Evolutionary conservation across 2,888 invertebrate species (phyloP).

Genomic region (Steinernema hermaphroditum): DNA sequence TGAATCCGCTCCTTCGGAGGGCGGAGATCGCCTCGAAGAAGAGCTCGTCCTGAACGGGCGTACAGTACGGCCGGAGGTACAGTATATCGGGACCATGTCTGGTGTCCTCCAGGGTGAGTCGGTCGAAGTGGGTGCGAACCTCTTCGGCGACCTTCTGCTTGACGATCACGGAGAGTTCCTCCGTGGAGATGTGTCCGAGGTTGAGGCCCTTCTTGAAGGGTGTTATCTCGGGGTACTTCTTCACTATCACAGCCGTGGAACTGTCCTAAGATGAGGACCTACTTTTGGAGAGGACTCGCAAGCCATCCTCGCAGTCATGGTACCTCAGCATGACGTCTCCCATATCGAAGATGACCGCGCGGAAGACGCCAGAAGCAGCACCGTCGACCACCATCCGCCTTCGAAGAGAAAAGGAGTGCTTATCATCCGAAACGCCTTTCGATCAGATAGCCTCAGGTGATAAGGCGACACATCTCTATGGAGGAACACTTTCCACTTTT

Average conservation of each 20-base stretch:
- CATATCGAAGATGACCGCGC: slow-evolving; percentile 36
- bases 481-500: no score
- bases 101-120: not conserved
- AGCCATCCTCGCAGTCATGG: slow-evolving; percentile 26
- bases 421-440: no score
- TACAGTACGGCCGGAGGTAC: no score
- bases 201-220: not conserved
- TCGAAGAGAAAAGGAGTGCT: not conserved
- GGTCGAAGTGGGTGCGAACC: slow-evolving; percentile 2
- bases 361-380: no score
- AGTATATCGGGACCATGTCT: no score
- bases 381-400: no score
- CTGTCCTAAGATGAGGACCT: slow-evolving; percentile 5
- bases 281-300: slow-evolving; percentile 23
- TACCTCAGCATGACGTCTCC: slow-evolving; percentile 33
- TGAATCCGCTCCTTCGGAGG: slow-evolving; percentile 12
- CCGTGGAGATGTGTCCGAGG: not conserved
- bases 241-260: slow-evolving; percentile 14
- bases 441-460: no score
- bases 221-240: slow-evolving; percentile 3
- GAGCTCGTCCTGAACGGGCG: slow-evolving; percentile 31
- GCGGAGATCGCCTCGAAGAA: slow-evolving; percentile 1
- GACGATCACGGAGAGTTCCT: not conserved
- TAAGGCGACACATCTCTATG: no score
- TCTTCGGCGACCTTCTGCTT: not conserved